Evolutionary conservation across 2,888 invertebrate genomes (phyloP), one percentile per base, ranked within the genome.

Genomic region (Odontomyia ornata): DNA sequence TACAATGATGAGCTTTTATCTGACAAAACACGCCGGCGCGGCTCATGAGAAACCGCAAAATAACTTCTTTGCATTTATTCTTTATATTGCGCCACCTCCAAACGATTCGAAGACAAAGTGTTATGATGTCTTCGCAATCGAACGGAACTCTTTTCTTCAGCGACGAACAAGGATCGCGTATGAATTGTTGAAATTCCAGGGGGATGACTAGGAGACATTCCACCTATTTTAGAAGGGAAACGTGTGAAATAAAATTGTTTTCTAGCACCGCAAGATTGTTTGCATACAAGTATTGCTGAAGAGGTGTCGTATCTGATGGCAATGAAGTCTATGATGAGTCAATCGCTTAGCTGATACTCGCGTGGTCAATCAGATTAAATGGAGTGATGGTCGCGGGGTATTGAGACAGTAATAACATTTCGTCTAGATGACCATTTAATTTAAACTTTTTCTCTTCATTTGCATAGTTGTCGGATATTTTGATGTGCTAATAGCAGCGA

Each of bases 61-160:
- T 13, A 7, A 60, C 13, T 21, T 60, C 60, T 18, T 11, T 11
- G 23, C 60, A 11, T 23, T 25, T 21, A 18, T 25, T 60, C 11
- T 23, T 15, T 13, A 2, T 3, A 1, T 25, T 4, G 13, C 23
- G 9, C 36, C 36, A 36, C 36, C 9, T 9, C 36, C 9, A 3
- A 3, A 36, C 36, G 23, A 25, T 13, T 7, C 60, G 13, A 18
- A 4, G 25, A 13, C 21, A 36, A 13, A 23, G 36, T 36, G 43
- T 67, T 67, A 43, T 67, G 67, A 67, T 67, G 13, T 43, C 36
- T 43, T 67, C 21, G 11, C 36, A 5, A 18, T 5, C 43, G 43
- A 67, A 67, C 67, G 67, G 67, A 67, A 67, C 67, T 43, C 21
- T 67, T n/a, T 23, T 18, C n/a, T 21, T 18, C n/a, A 18, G 21